These are phyloP conservation scores for Sycobia sp. DNA, from an alignment of 1,140 invertebrate species.

Conservation along the genomic window DNA sequence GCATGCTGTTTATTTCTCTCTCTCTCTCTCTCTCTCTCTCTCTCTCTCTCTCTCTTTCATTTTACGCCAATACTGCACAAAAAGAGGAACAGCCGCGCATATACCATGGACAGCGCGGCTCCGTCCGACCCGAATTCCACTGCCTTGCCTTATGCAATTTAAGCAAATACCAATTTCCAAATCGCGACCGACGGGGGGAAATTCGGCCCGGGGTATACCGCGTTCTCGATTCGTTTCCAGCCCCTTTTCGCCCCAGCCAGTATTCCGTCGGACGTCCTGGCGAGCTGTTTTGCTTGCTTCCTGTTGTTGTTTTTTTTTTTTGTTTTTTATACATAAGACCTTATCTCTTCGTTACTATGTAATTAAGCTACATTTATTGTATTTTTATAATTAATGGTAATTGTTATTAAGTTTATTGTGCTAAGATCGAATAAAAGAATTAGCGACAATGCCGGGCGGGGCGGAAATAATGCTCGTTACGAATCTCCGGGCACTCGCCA, in stretches of 20 bases:
- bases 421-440: not conserved
- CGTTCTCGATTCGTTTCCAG: not conserved
- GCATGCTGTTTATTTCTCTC: too few species aligned
- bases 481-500: not conserved
- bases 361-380: too few species aligned
- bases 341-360: not conserved
- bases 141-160: conserved; percentile 39
- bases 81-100: too few species aligned
- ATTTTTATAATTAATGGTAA: not conserved
- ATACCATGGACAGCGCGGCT: too few species aligned
- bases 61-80: too few species aligned
- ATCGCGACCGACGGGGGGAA: conserved; percentile 12
- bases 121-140: conserved; percentile 38
- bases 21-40: too few species aligned
- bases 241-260: not conserved
- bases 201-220: too few species aligned
- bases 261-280: conserved; percentile 10
- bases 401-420: not conserved
- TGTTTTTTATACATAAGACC: not conserved
- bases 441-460: conserved; percentile 1
- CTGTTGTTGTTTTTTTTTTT: conserved; percentile 7
- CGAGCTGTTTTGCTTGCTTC: not conserved
- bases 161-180: conserved; percentile 41
- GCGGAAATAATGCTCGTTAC: not conserved
- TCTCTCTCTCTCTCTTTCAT: too few species aligned